Base-by-base conservation (phyloP, 2,113 vertebrate species). In the Gallinago media region DNA sequence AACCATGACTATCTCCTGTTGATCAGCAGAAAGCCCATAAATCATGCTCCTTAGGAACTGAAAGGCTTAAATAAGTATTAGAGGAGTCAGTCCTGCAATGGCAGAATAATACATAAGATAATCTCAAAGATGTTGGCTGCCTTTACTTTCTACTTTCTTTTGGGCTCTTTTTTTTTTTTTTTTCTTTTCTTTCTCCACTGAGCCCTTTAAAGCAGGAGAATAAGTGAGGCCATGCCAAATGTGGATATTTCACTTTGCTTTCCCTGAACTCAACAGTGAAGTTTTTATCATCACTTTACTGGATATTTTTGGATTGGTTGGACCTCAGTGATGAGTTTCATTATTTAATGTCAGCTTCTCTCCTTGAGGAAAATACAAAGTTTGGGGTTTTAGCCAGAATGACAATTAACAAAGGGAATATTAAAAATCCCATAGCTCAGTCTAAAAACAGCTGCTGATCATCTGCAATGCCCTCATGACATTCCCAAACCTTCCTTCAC, bases 391-490 rank as follows among this genome's bases (percentile, higher is more conserved):
- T 59, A 94, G 44, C n/a, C 55, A 85, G 21, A 38, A 42, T 8
- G 17, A 73, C 66, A 89, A 59, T 76, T 85, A 92, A 74, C 75
- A 85, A 88, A 79, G 38, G 12, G 46, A 93, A 66, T 79, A 87
- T 76, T 82, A 92, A 25, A 52, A 75, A 78, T 91, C 91, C 88
- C 73, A 89, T 68, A 62, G 3, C 44, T 88, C 22, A 42, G 67
- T 88, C 88, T 97, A 87, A 97, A 96, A 95, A 42, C 68, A 96
- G 76, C 86, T 91, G 50, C 80, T 55, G 49, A 88, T 92, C 47
- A 65, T 85, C 88, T 92, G 70, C 81, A 85, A 54, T 92, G 71
- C 62, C 54, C 71, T 93, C 80, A 93, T 85, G 89, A 93, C 54
- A 89, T 58, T 82, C 72, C 27, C 71, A 94, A 94, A 70, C 36